A percentile compares a stretch with the other conserved stretches of the same genome.
These are phyloP conservation scores for Catharus fuscescens DNA, from an alignment of 2,113 vertebrate genomes.

Conservation along the genomic window DNA sequence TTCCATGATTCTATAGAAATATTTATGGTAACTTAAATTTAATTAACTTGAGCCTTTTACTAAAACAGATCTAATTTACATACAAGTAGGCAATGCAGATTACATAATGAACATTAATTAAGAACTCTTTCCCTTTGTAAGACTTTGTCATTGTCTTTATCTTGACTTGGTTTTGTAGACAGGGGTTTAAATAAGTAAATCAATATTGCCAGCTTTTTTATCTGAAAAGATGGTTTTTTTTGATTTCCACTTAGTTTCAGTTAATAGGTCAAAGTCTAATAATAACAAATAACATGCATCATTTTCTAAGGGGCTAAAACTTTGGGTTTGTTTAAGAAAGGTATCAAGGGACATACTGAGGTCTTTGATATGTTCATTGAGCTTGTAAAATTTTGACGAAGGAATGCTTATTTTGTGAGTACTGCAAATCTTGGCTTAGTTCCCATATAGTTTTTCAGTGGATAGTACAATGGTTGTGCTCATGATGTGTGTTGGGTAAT, in stretches of 20 bases:
- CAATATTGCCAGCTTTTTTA: neutral
- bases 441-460: conserved; percentile 40
- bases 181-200: neutral
- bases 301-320: conserved; percentile 4
- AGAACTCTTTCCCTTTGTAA: neutral
- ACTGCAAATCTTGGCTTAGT: conserved; percentile 13
- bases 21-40: neutral
- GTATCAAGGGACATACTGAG: conserved; percentile 4
- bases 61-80: neutral
- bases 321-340: conserved; percentile 34
- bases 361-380: conserved; percentile 49
- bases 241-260: neutral
- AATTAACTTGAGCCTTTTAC: neutral
- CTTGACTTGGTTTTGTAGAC: neutral
- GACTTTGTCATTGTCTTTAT: neutral
- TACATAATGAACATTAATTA: neutral
- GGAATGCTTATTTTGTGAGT: conserved; percentile 29
- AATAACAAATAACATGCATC: conserved; percentile 24
- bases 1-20: neutral
- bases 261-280: neutral
- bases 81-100: neutral
- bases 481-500: neutral
- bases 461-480: conserved; percentile 18
- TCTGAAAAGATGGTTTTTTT: neutral
- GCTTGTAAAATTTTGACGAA: neutral